Conservation (phyloP, 2,888 invertebrate species). For the Limulus polyphemus region DNA sequence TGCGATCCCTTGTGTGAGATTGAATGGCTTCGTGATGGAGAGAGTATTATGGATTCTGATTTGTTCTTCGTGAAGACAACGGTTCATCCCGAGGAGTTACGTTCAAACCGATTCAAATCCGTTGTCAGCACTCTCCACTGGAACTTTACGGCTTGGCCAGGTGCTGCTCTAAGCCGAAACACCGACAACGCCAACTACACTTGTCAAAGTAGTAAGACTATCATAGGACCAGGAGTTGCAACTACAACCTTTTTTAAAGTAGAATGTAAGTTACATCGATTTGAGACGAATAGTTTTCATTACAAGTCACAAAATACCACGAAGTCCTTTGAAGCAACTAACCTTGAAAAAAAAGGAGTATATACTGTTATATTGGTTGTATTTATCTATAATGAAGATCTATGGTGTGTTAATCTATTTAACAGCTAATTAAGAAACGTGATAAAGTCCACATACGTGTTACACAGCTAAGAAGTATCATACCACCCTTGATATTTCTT, state of each 20-base stretch:
- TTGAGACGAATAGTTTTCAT: too few relatives aligned
- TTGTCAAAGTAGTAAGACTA: slow-evolving; percentile 25
- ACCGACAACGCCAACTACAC: slow-evolving; percentile 27
- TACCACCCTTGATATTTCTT: too few relatives aligned
- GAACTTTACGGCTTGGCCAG: slow-evolving; percentile 27
- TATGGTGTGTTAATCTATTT: too few relatives aligned
- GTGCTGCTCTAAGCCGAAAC: slow-evolving; percentile 21
- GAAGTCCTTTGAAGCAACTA: too few relatives aligned
- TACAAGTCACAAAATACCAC: too few relatives aligned
- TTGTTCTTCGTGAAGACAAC: slow-evolving; percentile 12
- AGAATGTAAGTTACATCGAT: slow-evolving; percentile 58
- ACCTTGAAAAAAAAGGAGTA: too few relatives aligned
- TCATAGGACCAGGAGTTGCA: slow-evolving; percentile 62
- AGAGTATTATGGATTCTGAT: slow-evolving; percentile 6
- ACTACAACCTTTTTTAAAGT: slow-evolving; percentile 73
- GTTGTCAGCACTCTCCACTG: slow-evolving; percentile 65
- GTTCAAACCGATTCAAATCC: slow-evolving; percentile 69
- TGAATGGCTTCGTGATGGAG: slow-evolving; percentile 48
- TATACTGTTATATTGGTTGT: too few relatives aligned
- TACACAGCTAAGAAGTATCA: too few relatives aligned
- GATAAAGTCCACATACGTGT: too few relatives aligned
- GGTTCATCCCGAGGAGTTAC: slow-evolving; percentile 19
- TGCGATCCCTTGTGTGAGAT: slow-evolving; percentile 74
- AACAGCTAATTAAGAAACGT: too few relatives aligned
- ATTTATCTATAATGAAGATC: too few relatives aligned